Evolutionary conservation across 1,140 invertebrate genomes (phyloP).

Genomic region (Aphis craccivora): DNA sequence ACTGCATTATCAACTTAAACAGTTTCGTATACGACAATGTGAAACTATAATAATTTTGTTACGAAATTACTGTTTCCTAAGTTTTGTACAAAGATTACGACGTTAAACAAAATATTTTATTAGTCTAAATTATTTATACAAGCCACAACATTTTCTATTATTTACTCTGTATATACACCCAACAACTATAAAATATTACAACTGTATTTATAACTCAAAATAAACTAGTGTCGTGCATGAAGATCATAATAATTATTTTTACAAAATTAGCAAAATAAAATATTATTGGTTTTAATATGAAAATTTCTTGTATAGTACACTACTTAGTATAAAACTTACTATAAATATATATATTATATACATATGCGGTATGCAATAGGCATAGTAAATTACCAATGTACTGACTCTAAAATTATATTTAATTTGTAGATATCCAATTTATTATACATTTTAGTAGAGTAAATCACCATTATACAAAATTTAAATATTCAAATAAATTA

Average conservation of each 20-base stretch:
- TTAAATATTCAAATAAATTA: background rate
- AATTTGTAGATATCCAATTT: background rate
- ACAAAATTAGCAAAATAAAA: background rate
- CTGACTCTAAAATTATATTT: background rate
- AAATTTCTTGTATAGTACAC: background rate
- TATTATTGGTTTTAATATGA: background rate
- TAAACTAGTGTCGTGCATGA: background rate
- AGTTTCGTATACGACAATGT: constrained; percentile 20
- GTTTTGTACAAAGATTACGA: background rate
- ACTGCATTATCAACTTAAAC: background rate
- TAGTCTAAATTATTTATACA: background rate
- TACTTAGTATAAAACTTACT: background rate
- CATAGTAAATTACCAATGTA: background rate
- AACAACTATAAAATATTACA: background rate
- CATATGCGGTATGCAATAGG: no score
- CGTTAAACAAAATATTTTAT: constrained; percentile 29
- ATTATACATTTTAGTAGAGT: background rate
- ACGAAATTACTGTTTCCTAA: background rate
- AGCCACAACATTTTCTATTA: background rate
- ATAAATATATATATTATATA: background rate
- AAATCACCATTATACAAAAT: background rate
- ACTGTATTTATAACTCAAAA: background rate
- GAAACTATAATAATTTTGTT: constrained; percentile 12
- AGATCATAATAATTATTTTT: background rate
- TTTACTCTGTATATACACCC: background rate